Conservation (phyloP, 2,888 invertebrate species). For the Apotomis capreana region DNA sequence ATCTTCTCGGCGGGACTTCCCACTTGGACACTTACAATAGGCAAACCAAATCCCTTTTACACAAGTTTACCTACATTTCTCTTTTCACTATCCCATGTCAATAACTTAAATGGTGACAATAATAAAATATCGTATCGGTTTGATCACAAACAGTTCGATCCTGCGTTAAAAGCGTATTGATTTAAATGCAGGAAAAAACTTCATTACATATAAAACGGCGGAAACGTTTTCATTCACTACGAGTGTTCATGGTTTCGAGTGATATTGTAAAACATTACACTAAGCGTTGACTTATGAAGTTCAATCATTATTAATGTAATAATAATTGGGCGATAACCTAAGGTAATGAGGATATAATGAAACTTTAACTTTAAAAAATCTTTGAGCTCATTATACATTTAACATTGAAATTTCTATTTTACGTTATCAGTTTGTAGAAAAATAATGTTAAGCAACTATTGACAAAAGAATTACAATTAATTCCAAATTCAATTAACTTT, state of each 20-base stretch:
- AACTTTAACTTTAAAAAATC: conserved; percentile 13
- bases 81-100: conserved; percentile 11
- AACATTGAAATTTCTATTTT: neutral
- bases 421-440: no score
- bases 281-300: conserved; percentile 33
- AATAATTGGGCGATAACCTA: conserved; percentile 32
- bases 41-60: neutral
- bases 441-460: neutral
- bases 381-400: neutral
- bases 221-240: conserved; percentile 14
- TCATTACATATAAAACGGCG: conserved; percentile 8
- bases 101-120: conserved; percentile 10
- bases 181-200: conserved; percentile 21
- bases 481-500: conserved; percentile 5
- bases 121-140: conserved; percentile 18
- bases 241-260: conserved; percentile 14
- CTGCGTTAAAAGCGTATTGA: conserved; percentile 24
- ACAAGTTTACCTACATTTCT: conserved; percentile 3
- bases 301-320: conserved; percentile 42
- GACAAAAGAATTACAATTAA: neutral
- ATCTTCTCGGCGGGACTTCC: neutral
- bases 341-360: conserved; percentile 2
- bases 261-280: conserved; percentile 24
- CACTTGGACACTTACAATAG: neutral
- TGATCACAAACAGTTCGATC: conserved; percentile 22